Evolutionary conservation across 2,797 vertebrate genomes (phyloP).

Genomic region (Rhyacichthys aspro): DNA sequence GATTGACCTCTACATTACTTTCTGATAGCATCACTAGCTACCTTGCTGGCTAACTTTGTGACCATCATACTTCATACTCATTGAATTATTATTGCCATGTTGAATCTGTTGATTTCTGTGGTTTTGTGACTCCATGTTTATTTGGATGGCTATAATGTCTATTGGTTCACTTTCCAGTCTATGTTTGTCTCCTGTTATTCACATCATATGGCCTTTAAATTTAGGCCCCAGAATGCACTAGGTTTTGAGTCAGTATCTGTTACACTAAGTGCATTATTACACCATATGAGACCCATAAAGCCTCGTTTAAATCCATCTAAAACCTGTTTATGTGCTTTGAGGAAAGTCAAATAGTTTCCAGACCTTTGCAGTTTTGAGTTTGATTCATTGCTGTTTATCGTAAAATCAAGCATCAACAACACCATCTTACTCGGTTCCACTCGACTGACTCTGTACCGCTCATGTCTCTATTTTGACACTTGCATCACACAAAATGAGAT

Average conservation of each 20-base stretch:
- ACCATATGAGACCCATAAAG: neutral
- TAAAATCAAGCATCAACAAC: slow-evolving; percentile 1
- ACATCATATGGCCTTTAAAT: neutral
- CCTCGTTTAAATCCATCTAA: neutral
- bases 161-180: neutral
- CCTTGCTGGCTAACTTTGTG: too few relatives aligned
- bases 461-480: slow-evolving; percentile 14
- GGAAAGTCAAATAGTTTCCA: slow-evolving; percentile 5
- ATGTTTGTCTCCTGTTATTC: neutral
- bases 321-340: neutral
- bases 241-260: neutral
- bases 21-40: too few relatives aligned
- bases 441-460: neutral
- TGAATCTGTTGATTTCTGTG: too few relatives aligned
- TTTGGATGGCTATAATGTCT: too few relatives aligned
- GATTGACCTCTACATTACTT: too few relatives aligned
- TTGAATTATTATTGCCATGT: too few relatives aligned
- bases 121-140: too few relatives aligned
- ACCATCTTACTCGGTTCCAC: neutral
- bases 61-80: too few relatives aligned
- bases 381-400: neutral
- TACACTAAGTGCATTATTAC: slow-evolving; percentile 1
- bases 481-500: slow-evolving; percentile 30
- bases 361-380: neutral
- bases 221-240: too few relatives aligned